A percentile compares a stretch with the other conserved stretches of the same genome.
Evolutionary conservation across 2,113 vertebrate genomes (phyloP).

Genomic region (Jaculus jaculus): DNA sequence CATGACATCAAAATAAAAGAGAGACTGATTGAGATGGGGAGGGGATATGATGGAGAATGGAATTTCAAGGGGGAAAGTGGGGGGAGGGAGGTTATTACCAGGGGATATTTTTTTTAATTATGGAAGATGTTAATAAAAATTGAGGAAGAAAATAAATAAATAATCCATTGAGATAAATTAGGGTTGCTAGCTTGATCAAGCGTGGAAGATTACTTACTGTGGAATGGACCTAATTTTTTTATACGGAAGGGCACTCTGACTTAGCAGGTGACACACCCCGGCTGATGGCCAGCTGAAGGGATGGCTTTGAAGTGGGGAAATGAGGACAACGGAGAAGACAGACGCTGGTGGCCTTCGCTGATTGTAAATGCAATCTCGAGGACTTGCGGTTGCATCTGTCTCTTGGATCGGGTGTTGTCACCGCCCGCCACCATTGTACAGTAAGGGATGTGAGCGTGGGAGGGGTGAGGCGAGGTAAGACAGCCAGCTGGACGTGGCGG

Average conservation of each 20-base stretch:
- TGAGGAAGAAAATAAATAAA: too few species aligned
- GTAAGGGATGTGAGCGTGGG: not conserved
- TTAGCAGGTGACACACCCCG: not conserved
- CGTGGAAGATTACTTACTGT: too few species aligned
- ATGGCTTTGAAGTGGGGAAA: not conserved
- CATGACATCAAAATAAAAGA: too few species aligned
- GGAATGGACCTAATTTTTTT: not conserved
- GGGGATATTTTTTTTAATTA: too few species aligned
- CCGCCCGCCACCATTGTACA: not conserved
- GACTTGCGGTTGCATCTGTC: not conserved
- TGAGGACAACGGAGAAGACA: not conserved
- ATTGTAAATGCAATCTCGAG: too few species aligned
- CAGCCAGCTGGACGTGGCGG: not conserved
- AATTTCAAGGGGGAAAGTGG: too few species aligned
- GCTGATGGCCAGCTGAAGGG: not conserved
- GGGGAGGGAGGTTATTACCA: too few species aligned
- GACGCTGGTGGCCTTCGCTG: not conserved
- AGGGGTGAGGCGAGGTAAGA: not conserved
- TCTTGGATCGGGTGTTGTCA: not conserved
- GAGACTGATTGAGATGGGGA: too few species aligned
- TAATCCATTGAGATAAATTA: too few species aligned
- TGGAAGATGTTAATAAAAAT: too few species aligned
- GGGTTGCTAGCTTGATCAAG: too few species aligned
- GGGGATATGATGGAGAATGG: too few species aligned
- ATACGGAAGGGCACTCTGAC: not conserved